These are phyloP conservation scores for Yponomeuta malinellus DNA, from an alignment of 2,888 invertebrate species.

Conservation along the genomic window DNA sequence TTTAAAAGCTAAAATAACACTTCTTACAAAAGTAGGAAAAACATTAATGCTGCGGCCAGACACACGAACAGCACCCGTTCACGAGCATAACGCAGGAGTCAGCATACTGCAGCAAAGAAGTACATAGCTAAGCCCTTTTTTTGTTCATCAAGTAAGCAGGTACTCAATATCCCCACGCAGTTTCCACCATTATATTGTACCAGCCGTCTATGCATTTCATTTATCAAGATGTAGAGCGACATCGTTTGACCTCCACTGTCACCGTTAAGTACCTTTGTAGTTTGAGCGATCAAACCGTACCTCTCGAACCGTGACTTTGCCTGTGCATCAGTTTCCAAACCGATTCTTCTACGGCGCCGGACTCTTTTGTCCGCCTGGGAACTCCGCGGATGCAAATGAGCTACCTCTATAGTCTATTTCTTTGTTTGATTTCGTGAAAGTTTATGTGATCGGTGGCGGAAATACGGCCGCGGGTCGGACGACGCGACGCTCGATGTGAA, in stretches of 20 bases:
- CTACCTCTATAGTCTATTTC: slow-evolving; percentile 61
- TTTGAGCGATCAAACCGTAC: background rate
- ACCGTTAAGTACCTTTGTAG: background rate
- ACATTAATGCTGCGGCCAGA: too few relatives aligned
- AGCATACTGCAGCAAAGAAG: too few relatives aligned
- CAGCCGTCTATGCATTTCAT: background rate
- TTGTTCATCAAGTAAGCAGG: too few relatives aligned
- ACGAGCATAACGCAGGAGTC: too few relatives aligned
- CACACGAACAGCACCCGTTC: too few relatives aligned
- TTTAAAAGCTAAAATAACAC: too few relatives aligned
- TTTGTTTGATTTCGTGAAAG: slow-evolving; percentile 76
- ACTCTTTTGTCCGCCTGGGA: slow-evolving; percentile 75
- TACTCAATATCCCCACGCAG: too few relatives aligned
- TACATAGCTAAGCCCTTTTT: too few relatives aligned
- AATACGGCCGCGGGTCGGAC: slow-evolving; percentile 61
- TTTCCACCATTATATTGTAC: background rate
- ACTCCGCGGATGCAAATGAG: slow-evolving; percentile 65
- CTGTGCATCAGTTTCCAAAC: slow-evolving; percentile 31
- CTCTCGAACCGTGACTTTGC: slow-evolving; percentile 9
- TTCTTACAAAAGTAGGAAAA: too few relatives aligned
- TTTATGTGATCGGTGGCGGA: slow-evolving; percentile 73
- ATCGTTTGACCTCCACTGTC: background rate
- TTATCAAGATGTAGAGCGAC: slow-evolving; percentile 1
- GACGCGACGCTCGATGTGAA: slow-evolving; percentile 52
- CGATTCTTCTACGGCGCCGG: slow-evolving; percentile 61